These are phyloP conservation scores for Lymantria dispar DNA, from an alignment of 2,888 invertebrate species.

Conservation along the genomic window DNA sequence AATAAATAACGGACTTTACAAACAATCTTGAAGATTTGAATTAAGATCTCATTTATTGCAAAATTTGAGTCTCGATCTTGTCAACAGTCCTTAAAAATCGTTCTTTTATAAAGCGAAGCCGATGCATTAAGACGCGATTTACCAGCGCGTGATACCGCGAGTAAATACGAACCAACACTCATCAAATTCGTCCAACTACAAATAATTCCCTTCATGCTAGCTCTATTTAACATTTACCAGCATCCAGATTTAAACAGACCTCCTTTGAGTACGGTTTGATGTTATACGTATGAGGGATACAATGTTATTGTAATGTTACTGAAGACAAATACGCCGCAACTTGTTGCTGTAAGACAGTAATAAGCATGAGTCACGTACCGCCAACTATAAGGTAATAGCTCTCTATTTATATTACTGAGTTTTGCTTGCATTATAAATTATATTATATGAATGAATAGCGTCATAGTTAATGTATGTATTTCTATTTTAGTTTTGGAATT, in stretches of 20 bases:
- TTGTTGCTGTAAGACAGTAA: conserved; percentile 28
- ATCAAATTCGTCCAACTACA: conserved; percentile 47
- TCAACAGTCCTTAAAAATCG: conserved; percentile 42
- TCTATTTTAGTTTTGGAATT: too few species aligned
- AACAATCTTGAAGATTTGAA: conserved; percentile 32
- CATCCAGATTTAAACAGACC: conserved; percentile 28
- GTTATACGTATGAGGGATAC: conserved; percentile 23
- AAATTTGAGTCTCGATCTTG: conserved; percentile 31
- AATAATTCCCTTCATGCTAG: conserved; percentile 51
- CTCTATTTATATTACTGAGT: conserved; percentile 26
- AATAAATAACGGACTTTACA: conserved; percentile 18
- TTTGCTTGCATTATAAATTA: not conserved
- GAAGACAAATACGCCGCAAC: conserved; percentile 23
- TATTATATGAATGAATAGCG: too few species aligned
- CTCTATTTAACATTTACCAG: conserved; percentile 49
- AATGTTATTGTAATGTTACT: conserved; percentile 9
- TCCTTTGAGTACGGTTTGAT: conserved; percentile 23
- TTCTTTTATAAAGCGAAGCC: conserved; percentile 36
- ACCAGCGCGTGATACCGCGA: conserved; percentile 56
- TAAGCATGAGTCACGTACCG: conserved; percentile 40
- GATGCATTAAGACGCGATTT: conserved; percentile 41
- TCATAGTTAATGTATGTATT: too few species aligned
- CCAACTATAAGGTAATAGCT: conserved; percentile 45
- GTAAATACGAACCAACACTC: conserved; percentile 54
- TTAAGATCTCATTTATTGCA: conserved; percentile 35